Conservation (phyloP, 2,888 invertebrate species). For the Leucophenga montana region DNA sequence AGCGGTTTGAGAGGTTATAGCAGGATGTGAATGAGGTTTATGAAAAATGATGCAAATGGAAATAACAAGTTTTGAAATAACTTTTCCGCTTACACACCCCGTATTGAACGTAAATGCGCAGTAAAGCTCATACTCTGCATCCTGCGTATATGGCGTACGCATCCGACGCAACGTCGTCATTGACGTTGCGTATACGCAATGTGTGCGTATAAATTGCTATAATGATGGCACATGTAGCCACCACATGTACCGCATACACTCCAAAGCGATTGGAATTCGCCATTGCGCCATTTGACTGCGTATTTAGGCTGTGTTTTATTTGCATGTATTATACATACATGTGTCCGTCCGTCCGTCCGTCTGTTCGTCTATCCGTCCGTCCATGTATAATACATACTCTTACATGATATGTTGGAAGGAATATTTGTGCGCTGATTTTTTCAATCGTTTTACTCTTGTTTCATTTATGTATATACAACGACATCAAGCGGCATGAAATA, state of each 20-base stretch:
- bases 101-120: constrained; percentile 24
- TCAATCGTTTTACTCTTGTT: constrained; percentile 50
- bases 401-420: constrained; percentile 27
- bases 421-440: constrained; percentile 42
- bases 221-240: constrained; percentile 29
- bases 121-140: neutral
- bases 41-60: constrained; percentile 30
- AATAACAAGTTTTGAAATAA: constrained; percentile 46
- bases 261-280: neutral
- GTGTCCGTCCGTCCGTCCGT: too few species aligned
- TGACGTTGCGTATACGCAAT: constrained; percentile 25
- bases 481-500: constrained; percentile 66
- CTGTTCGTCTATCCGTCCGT: too few species aligned
- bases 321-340: neutral
- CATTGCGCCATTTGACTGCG: constrained; percentile 1
- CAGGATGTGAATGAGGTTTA: constrained; percentile 22
- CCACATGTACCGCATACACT: neutral
- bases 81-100: constrained; percentile 48
- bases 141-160: neutral
- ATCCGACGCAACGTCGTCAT: neutral
- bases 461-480: constrained; percentile 42
- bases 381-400: too few species aligned
- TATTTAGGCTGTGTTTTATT: constrained; percentile 1
- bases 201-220: constrained; percentile 60
- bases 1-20: too few species aligned